Evolutionary conservation across 2,888 invertebrate species (phyloP), one percentile per base, ranked within the genome.

Genomic region (Metacarcinus magister): DNA sequence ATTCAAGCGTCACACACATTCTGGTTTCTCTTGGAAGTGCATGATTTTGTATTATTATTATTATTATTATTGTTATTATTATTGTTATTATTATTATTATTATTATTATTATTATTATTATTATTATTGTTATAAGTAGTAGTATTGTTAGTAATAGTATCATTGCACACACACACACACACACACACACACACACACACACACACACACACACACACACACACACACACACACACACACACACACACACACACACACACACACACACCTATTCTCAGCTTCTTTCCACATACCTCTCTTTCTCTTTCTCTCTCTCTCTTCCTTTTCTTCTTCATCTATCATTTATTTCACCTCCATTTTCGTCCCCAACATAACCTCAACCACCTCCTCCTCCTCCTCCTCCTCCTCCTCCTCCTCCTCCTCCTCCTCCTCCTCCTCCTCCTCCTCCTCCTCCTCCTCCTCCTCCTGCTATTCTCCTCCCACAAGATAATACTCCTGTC

Each of bases 401-500:
- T 67, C 23, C 19, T 67, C 67, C 67, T 67, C 67, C 67, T n/a
- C 67, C 23, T 67, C 28, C 28, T 48, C 13, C 54, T 23, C 44
- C 13, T 48, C 67, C n/a, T 4, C 75, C n/a, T n/a, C 39, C 16
- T 19, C 43, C 10, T 28, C 16, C 90, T 19, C 44, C 39, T 43
- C 16, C 90, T 19, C 43, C 43, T 43, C 90, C 90, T 5, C n/a
- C 28, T 2, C 28, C 89, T 28, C 16, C 90, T 19, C 44, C 39
- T 43, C 16, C 90, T 19, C 43, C 43, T 43, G 43, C 90, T 5
- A 0, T 2, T 2, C 28, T 13, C 89, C 54, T 2, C 16, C 67
- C 67, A n/a, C 67, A 67, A 67, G 67, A 67, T 67, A 23, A 67
- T n/a, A n/a, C 82, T 82, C 82, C 82, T 32, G n/a, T 16, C 82